Base-by-base conservation (phyloP, 2,113 vertebrate species). In the Athene cunicularia region DNA sequence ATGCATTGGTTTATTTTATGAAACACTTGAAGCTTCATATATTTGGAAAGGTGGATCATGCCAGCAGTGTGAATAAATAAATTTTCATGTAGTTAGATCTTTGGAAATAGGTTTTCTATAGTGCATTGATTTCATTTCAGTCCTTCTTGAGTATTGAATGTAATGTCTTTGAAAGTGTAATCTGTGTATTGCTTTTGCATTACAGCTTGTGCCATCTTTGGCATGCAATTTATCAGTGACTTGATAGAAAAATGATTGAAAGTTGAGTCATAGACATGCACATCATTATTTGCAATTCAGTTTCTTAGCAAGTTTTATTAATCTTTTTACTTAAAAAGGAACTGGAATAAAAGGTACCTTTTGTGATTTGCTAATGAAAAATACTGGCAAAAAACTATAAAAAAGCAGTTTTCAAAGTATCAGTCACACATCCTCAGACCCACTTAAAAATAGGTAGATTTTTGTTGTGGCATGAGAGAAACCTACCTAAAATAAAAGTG, bases 51-150 rank as follows among this genome's bases (percentile, higher is more conserved):
- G 68, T 73, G n/a, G 93, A 70, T 88, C 35, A 49, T 75, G 4
- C 18, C 26, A 76, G 16, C 66, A 93, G 27, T 23, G 33, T 75
- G 77, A 93, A 88, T 85, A 92, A 92, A 88, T 70, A 82, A 8
- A 27, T 70, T 83, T 85, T 68, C 12, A 19, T 95, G 60, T 95
- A 88, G 52, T 92, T 53, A 92, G 39, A 32, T 76, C 33, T 96
- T 59, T 88, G 52, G 50, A 93, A 96, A 30, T 88, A 70, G 11
- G 8, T 12, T 73, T 90, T 23, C 43, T 86, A 8, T 43, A 92
- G 53, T 70, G n/a, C 80, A 76, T 63, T 90, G 85, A 90, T 95
- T 95, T 96, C 93, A 62, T 96, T 96, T 93, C 58, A 49, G 33
- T 66, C n/a, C 37, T 74, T 39, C 17, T 83, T 62, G 23, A 76